These are phyloP conservation scores for Trypoxylus dichotomus DNA, from an alignment of 1,140 invertebrate species.

Conservation along the genomic window DNA sequence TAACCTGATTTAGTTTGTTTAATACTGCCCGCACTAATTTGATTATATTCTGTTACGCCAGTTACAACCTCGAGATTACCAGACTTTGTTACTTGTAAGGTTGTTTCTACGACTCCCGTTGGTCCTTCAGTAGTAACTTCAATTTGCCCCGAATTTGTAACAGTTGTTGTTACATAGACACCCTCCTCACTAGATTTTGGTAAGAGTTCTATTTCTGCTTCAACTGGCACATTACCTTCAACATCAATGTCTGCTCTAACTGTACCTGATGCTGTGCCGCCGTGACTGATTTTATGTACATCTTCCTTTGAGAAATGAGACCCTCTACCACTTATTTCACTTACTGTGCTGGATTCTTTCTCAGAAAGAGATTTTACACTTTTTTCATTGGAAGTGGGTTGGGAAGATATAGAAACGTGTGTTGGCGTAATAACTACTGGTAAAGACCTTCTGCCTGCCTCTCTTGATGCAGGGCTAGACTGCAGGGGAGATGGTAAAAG, in stretches of 20 bases:
- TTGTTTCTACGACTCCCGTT: conserved; percentile 41
- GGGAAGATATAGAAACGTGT: too few species aligned
- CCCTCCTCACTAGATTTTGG: conserved; percentile 34
- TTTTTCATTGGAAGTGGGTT: background rate
- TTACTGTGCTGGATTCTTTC: background rate
- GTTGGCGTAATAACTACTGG: background rate
- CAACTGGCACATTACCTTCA: conserved; percentile 24
- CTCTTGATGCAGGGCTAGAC: background rate
- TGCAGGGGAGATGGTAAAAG: too few species aligned
- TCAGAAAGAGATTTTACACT: background rate
- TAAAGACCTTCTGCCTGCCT: background rate
- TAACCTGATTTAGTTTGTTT: background rate
- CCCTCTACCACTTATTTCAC: background rate
- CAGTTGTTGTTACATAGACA: conserved; percentile 42
- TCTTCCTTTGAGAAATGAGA: too few species aligned
- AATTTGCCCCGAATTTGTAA: conserved; percentile 42
- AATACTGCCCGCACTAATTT: background rate
- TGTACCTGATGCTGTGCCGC: background rate
- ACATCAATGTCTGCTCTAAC: conserved; percentile 24
- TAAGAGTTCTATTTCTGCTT: conserved; percentile 32
- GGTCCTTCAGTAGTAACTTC: conserved; percentile 48
- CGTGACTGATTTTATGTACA: too few species aligned
- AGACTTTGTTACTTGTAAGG: conserved; percentile 40
- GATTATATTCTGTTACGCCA: conserved; percentile 33
- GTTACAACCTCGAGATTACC: conserved; percentile 46